Conservation (phyloP, 2,797 vertebrate species). For the Platalea minor region DNA sequence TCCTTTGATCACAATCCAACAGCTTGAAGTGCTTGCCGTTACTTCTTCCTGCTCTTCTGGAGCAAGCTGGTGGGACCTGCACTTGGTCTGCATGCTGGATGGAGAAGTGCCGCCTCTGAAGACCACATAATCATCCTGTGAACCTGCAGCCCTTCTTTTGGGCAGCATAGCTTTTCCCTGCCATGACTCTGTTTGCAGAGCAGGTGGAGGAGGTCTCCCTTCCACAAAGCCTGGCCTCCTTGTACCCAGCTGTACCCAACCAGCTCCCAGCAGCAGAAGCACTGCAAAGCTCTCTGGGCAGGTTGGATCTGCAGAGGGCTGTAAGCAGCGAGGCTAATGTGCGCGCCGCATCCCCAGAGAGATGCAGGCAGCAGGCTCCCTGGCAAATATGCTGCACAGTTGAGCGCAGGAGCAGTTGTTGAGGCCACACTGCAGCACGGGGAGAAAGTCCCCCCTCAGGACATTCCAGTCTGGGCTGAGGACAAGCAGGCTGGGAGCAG, state of each 20-base stretch:
- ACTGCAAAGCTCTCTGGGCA: background rate
- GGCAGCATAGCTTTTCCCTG: background rate
- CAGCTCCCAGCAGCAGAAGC: background rate
- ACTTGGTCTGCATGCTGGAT: background rate
- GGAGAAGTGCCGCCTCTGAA: background rate
- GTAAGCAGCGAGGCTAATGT: background rate
- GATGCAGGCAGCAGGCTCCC: background rate
- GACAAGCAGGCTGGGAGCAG: background rate
- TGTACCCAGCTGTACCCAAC: background rate
- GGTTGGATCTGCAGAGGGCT: background rate
- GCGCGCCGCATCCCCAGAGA: rapidly evolving
- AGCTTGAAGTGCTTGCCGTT: background rate
- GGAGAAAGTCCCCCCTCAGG: background rate
- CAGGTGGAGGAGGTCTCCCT: background rate
- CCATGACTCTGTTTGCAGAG: background rate
- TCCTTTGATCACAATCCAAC: conserved; percentile 26
- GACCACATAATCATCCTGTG: background rate
- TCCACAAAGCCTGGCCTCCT: background rate
- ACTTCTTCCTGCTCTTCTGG: background rate
- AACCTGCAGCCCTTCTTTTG: background rate
- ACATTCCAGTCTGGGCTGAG: background rate
- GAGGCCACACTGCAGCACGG: background rate
- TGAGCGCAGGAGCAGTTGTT: background rate
- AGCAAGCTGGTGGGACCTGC: background rate
- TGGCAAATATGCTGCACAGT: background rate